Evolutionary conservation across 2,888 invertebrate genomes (phyloP).

Genomic region (Apotomis betuletana): DNA sequence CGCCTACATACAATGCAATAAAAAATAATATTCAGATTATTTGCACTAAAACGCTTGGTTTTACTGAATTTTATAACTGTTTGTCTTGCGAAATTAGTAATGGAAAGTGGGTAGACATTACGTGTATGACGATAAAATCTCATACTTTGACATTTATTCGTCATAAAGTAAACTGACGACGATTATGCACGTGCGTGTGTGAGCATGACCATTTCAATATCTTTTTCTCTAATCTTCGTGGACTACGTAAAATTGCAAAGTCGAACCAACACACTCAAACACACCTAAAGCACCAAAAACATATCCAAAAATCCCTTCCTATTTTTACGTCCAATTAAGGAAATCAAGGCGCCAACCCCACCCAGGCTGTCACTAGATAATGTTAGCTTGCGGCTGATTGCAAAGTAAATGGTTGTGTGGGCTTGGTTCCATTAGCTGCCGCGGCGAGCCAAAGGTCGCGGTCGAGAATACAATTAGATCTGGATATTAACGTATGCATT

Average conservation of each 20-base stretch:
- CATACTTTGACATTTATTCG: neutral
- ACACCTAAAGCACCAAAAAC: neutral
- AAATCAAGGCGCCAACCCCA: constrained; percentile 34
- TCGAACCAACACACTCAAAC: too few species aligned
- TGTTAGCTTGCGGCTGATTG: constrained; percentile 38
- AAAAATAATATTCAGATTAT: constrained; percentile 2
- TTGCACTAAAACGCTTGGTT: neutral
- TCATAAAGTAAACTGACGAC: neutral
- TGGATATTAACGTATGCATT: constrained; percentile 17
- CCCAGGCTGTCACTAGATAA: constrained; percentile 29
- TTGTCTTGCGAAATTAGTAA: constrained; percentile 13
- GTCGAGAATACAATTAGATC: constrained; percentile 30
- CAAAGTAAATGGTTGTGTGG: constrained; percentile 39
- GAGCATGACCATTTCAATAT: neutral
- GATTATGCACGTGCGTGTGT: neutral
- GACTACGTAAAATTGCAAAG: too few species aligned
- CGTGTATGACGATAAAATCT: constrained; percentile 10
- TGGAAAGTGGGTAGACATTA: constrained; percentile 16
- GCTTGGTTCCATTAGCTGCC: constrained; percentile 41
- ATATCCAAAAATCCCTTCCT: neutral
- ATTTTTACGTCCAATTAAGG: constrained; percentile 18
- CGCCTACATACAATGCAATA: constrained; percentile 3
- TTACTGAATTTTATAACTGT: constrained; percentile 19
- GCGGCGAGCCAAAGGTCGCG: constrained; percentile 37
- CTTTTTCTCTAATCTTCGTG: too few species aligned